These are phyloP conservation scores for Falco cherrug DNA, from an alignment of 2,797 vertebrate species.

Conservation along the genomic window DNA sequence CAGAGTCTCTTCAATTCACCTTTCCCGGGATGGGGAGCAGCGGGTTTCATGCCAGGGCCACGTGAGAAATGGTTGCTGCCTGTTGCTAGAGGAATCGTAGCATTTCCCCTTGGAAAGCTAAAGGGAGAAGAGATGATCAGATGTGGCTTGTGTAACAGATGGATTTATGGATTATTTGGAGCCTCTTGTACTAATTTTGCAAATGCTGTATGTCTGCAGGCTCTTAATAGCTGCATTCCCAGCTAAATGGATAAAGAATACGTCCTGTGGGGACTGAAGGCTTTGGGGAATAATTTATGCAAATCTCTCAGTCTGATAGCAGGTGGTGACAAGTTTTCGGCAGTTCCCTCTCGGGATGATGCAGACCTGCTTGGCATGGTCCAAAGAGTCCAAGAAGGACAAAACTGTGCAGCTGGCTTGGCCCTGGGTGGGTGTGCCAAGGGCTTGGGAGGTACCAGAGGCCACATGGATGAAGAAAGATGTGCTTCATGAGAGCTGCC, in stretches of 20 bases:
- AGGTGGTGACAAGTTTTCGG: background rate
- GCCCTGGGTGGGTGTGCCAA: background rate
- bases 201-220: slow-evolving; percentile 30
- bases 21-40: background rate
- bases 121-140: background rate
- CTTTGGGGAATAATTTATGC: slow-evolving; percentile 21
- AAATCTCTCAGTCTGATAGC: background rate
- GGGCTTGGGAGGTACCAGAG: background rate
- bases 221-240: slow-evolving; percentile 21
- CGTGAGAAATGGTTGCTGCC: background rate
- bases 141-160: background rate
- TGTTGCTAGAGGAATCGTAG: background rate
- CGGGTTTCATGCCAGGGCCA: background rate
- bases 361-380: background rate
- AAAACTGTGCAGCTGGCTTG: fast-evolving
- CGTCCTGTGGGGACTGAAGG: background rate
- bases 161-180: slow-evolving; percentile 48
- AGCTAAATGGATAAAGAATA: slow-evolving; percentile 11
- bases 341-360: background rate
- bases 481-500: fast-evolving
- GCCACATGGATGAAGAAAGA: fast-evolving
- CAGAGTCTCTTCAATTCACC: background rate
- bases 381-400: background rate
- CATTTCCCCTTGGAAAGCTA: background rate
- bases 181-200: slow-evolving; percentile 39